Percentiles rank a stretch among this genome's conserved stretches.
Evolutionary conservation across 2,888 invertebrate species (phyloP).

Genomic region (Agrochola macilenta): DNA sequence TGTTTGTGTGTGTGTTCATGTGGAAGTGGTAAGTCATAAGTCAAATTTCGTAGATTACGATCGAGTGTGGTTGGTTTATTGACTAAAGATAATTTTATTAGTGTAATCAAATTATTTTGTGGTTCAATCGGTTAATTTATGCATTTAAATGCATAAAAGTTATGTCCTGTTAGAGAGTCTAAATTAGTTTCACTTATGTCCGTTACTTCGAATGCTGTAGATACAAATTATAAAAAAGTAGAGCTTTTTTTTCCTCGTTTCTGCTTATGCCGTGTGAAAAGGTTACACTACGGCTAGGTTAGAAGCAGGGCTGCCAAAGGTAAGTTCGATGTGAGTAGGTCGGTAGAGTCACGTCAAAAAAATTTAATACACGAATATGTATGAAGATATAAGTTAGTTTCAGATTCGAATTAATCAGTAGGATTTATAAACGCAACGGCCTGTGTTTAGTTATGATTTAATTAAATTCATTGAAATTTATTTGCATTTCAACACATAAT

Average conservation of each 20-base stretch:
- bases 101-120: constrained; percentile 4
- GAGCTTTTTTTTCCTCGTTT: neutral
- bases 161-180: constrained; percentile 3
- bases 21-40: constrained; percentile 44
- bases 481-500: constrained; percentile 1
- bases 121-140: constrained; percentile 1
- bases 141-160: constrained; percentile 18
- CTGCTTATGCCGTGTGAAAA: neutral
- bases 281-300: neutral
- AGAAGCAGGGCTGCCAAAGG: no score
- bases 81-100: constrained; percentile 34
- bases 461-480: neutral
- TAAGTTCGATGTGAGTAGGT: no score
- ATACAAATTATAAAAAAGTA: constrained; percentile 1
- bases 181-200: constrained; percentile 6
- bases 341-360: neutral
- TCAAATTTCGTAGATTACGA: constrained; percentile 21
- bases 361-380: neutral
- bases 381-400: neutral
- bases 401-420: neutral
- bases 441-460: no score
- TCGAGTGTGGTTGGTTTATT: constrained; percentile 38
- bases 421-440: neutral
- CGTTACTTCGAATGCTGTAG: constrained; percentile 13
- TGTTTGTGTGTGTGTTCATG: constrained; percentile 34